phyloP scores from a whole-genome alignment of 30 jellyfish, hydroid and myxozoan genomes.

The Nemopilema nomurai region DNA sequence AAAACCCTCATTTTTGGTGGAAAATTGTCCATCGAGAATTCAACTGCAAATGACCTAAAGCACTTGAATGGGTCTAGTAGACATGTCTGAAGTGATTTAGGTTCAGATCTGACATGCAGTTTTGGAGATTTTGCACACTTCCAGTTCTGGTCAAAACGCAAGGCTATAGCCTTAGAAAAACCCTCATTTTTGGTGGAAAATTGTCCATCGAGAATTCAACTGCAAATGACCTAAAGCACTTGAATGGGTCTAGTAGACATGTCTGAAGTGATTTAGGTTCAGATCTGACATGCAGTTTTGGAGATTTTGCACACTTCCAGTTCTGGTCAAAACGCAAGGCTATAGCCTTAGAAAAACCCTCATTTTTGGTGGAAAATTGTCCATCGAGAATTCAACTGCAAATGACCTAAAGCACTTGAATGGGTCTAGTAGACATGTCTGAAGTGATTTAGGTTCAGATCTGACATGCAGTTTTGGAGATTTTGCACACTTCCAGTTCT shows the following conservation, averaged over 20 bases:
- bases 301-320: not conserved
- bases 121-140: not conserved
- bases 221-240: no score
- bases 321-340: not conserved
- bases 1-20: not conserved
- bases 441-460: no score
- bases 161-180: not conserved
- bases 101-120: not conserved
- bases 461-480: conserved; percentile 3
- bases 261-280: no score
- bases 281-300: not conserved
- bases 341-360: not conserved
- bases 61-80: no score
- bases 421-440: no score
- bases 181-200: not conserved
- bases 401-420: no score
- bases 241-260: no score
- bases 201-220: not conserved
- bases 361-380: not conserved
- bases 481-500: no score
- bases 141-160: not conserved
- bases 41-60: no score
- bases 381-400: not conserved
- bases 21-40: not conserved
- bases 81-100: no score